Evolutionary conservation across 2,797 vertebrate genomes (phyloP).

Genomic region (Coreius guichenoti): DNA sequence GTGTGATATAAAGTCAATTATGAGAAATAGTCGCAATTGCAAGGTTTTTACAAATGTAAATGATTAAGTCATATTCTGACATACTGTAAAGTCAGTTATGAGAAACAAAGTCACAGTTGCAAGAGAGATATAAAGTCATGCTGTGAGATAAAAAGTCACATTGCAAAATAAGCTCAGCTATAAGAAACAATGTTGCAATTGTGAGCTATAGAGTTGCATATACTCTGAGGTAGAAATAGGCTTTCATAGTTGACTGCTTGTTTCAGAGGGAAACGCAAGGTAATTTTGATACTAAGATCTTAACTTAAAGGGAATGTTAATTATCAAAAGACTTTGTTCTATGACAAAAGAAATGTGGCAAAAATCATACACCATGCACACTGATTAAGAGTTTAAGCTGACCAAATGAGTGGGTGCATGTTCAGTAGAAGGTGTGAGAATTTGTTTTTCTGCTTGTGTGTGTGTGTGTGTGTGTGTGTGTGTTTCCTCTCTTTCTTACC

Average conservation of each 20-base stretch:
- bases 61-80: neutral
- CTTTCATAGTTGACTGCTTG: neutral
- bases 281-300: neutral
- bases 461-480: neutral
- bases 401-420: neutral
- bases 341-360: neutral
- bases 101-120: neutral
- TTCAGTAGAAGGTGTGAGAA: neutral
- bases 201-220: neutral
- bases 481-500: neutral
- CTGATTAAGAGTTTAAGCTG: neutral
- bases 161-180: neutral
- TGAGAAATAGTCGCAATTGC: neutral
- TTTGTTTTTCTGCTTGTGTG: neutral
- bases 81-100: neutral
- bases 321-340: neutral
- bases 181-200: neutral
- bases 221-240: neutral
- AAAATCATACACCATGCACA: neutral
- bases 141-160: neutral
- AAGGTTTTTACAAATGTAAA: neutral
- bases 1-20: neutral
- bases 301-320: neutral
- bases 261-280: neutral
- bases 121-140: neutral